phyloP scores from a whole-genome alignment of 2,113 vertebrate species.

The Cephalopterus ornatus region DNA sequence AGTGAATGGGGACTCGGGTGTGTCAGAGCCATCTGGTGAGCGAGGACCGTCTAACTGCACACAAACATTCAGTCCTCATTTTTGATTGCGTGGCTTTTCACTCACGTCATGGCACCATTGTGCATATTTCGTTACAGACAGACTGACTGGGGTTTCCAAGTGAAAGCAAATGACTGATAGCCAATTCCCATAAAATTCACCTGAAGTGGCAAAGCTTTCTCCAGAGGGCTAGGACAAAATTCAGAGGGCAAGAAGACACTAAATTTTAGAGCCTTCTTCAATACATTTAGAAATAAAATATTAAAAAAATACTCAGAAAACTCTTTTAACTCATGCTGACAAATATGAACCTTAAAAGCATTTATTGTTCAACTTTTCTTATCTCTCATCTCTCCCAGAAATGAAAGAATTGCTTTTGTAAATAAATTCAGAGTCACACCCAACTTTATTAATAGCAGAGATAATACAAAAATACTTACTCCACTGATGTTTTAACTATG shows the following conservation, averaged over 20 bases:
- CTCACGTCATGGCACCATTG: neutral
- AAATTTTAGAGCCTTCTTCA: neutral
- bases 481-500: neutral
- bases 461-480: neutral
- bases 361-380: neutral
- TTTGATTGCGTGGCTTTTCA: neutral
- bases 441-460: neutral
- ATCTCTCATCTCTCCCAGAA: neutral
- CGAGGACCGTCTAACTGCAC: rapidly evolving
- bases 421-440: neutral
- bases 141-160: neutral
- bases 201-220: neutral
- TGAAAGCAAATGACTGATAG: neutral
- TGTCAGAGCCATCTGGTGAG: neutral
- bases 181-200: neutral
- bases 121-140: neutral
- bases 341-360: neutral
- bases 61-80: neutral
- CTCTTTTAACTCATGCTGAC: neutral
- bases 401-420: neutral
- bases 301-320: neutral
- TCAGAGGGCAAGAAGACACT: neutral
- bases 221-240: neutral
- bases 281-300: neutral
- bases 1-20: neutral